phyloP scores from a whole-genome alignment of 2,113 vertebrate species.

The Misgurnus mizolepis region DNA sequence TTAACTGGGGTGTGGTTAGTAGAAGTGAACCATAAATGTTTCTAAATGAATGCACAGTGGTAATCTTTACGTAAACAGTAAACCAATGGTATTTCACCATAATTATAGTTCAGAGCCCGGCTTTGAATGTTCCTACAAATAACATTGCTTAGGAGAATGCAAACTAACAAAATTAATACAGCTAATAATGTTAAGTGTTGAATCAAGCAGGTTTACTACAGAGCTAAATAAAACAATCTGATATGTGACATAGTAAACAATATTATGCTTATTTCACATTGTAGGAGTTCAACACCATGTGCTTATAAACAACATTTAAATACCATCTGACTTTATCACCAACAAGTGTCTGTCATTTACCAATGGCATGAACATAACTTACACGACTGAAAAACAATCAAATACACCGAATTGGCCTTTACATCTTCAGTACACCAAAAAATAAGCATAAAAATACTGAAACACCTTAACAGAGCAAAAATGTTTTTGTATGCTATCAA shows the following conservation, averaged over 20 bases:
- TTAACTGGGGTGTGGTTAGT: not conserved
- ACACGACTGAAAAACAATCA: slow-evolving; percentile 38
- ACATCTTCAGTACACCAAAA: slow-evolving; percentile 37
- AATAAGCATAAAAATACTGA: slow-evolving; percentile 29
- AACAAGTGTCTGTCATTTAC: slow-evolving; percentile 36
- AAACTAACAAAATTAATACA: not conserved
- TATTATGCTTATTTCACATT: slow-evolving; percentile 66
- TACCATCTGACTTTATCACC: not conserved
- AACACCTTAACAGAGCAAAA: slow-evolving; percentile 22
- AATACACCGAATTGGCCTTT: slow-evolving; percentile 47
- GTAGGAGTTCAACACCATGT: slow-evolving; percentile 53
- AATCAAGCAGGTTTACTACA: not conserved
- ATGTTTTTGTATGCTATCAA: not conserved
- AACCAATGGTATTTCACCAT: not conserved
- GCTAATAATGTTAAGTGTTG: no score
- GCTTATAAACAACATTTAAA: slow-evolving; percentile 16
- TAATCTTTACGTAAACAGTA: slow-evolving; percentile 9
- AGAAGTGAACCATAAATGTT: slow-evolving; percentile 9
- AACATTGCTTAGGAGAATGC: not conserved
- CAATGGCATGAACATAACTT: not conserved
- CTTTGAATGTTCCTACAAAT: not conserved
- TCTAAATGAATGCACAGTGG: slow-evolving; percentile 14
- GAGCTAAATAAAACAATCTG: slow-evolving; percentile 16
- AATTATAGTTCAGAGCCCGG: not conserved
- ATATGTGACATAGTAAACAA: slow-evolving; percentile 53